Base-by-base conservation (phyloP, 2,797 vertebrate genomes). In the Mastacembelus armatus region DNA sequence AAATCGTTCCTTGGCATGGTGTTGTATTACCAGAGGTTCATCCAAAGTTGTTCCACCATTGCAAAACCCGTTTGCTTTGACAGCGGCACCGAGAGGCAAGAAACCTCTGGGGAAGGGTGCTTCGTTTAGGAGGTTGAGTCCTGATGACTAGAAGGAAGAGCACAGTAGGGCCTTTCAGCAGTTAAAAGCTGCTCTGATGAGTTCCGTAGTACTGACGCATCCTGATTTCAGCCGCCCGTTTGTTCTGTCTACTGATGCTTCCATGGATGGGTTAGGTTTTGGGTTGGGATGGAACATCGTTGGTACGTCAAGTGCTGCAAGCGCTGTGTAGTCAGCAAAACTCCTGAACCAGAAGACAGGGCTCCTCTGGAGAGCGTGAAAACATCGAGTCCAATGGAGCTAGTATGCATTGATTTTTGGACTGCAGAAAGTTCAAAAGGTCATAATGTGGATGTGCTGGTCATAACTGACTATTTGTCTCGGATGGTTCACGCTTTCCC, bases 11-110 rank as follows among this genome's bases (percentile, higher is more conserved):
- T 55, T 21, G 56, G 63, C 1, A 66, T 60, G 71, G 9, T 36
- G 2, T 50, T 68, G 38, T 65, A 49, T 7, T 63, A 71, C 16
- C 44, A 63, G 45, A 61, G 59, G 12, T 72, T 72, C 30, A 57
- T 71, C 3, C 44, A 4, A 1, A 33, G 51, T 11, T 63, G 45
- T 29, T 62, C 38, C 3, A 2, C 19, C 2, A 49, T 61, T 3
- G 44, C 35, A 2, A 67, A 55, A 3, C 40, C 71, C 0, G 4
- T 68, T 43, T 1, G 7, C 38, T 12, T 39, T 52, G 14, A 61
- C 48, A 2, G 56, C 56, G 30, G 24, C 48, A 0, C 39, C 40
- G 0, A 61, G 54, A 22, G 48, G 40, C 0, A 52, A 14, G 4
- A 45, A n/a, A n/a, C n/a, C n/a, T n/a, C n/a, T n/a, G 7, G 22